Base-by-base conservation (phyloP, 2,888 invertebrate genomes). In the Bruchidius siliquastri region DNA sequence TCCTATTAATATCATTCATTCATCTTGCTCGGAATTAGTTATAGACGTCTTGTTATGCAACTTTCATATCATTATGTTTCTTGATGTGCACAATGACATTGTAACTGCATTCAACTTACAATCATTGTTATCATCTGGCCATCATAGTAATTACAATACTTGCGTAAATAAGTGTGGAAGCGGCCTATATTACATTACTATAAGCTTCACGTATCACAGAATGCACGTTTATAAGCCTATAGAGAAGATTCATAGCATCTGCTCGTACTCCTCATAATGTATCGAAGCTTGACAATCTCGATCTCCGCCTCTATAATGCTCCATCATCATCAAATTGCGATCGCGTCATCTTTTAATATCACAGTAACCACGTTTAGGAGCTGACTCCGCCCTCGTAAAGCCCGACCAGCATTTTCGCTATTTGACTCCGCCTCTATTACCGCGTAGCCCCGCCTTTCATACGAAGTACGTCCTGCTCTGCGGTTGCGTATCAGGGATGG, bases 391-490 rank as follows among this genome's bases (percentile, higher is more conserved):
- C 1, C 13, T 49, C 49, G 49, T 49, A 13, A 49, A 49, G 49
- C 49, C 49, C 18, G 49, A 8, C 3, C 18, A 49, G 49, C 49
- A 4, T 1, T 49, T 49, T 49, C 49, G 49, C 49, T 49, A 49
- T 49, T 49, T 49, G 49, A 49, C 49, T 8, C 49, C 49, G 49
- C 8, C 49, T 13, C 49, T 49, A 18, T 3, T 13, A 13, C 18
- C 18, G 49, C 1, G 8, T 49, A 49, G 1, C 49, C 49, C 49
- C 49, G 8, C 49, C 49, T 77, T 74, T 85, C 83, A 87, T 77
- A 87, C 87, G 80, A 87, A 87, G 78, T 87, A 87, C 79, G 87
- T 87, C 82, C 86, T 83, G 72, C 85, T 82, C 76, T 85, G 86
- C 18, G 85, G 84, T 79, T 84, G 85, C 13, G 83, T 83, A 76